Conservation (phyloP, 2,888 invertebrate species). For the Proisotoma minuta region DNA sequence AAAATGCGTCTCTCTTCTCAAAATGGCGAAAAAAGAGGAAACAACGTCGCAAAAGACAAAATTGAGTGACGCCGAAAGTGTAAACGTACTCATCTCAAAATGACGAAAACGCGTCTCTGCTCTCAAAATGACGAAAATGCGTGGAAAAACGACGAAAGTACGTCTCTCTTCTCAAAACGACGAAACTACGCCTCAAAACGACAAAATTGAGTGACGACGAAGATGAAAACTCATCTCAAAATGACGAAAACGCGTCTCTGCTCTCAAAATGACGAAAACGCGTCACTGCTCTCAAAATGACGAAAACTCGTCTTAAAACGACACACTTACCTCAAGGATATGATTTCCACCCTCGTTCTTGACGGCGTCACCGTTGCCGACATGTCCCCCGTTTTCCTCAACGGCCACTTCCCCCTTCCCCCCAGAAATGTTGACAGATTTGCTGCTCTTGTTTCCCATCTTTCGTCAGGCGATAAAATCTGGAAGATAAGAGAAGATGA, state of each 20-base stretch:
- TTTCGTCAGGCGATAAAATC: background rate
- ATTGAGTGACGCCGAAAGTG: background rate
- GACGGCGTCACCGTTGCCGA: constrained; percentile 43
- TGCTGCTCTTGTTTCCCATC: constrained; percentile 46
- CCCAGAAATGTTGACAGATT: constrained; percentile 43
- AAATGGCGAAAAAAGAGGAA: no score
- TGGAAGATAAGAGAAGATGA: no score
- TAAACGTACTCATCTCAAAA: background rate
- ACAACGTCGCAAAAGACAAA: background rate
- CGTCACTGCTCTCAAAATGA: no score
- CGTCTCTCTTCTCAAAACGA: no score
- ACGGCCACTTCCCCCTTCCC: constrained; percentile 43
- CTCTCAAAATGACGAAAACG: no score
- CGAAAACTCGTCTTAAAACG: background rate
- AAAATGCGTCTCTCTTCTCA: no score
- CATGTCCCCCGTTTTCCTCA: constrained; percentile 40
- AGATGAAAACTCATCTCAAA: background rate
- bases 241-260: background rate
- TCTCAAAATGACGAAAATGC: no score
- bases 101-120: background rate
- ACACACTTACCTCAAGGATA: constrained; percentile 40
- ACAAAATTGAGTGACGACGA: background rate
- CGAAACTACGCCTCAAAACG: background rate
- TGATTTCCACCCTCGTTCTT: constrained; percentile 39
- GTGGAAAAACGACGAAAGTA: no score